These are phyloP conservation scores for Perodicticus potto DNA, from an alignment of 2,797 vertebrate genomes.

Conservation along the genomic window DNA sequence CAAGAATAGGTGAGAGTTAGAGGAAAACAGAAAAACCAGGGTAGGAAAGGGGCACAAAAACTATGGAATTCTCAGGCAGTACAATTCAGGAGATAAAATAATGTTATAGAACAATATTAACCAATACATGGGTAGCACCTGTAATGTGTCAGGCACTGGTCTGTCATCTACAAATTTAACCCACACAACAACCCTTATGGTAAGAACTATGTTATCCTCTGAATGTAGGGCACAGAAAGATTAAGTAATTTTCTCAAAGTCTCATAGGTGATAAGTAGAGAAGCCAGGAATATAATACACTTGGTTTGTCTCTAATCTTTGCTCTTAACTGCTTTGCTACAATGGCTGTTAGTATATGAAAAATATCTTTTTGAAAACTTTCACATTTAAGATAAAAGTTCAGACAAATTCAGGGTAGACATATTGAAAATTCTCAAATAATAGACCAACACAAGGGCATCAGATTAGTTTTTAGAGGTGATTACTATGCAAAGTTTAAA, in stretches of 20 bases:
- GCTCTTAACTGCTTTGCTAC: not conserved
- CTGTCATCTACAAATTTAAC: constrained; percentile 41
- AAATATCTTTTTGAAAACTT: not conserved
- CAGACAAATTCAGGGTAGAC: not conserved
- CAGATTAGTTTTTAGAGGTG: not conserved
- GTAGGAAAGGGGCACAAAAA: not conserved
- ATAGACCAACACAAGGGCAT: not conserved
- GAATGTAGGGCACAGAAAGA: not conserved
- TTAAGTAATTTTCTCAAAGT: not conserved
- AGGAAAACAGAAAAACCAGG: constrained; percentile 32
- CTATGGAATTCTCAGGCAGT: not conserved
- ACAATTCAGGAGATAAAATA: constrained; percentile 8
- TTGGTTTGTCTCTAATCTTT: not conserved
- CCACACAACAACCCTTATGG: not conserved
- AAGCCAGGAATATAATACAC: not conserved
- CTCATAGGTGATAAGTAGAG: not conserved
- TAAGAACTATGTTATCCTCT: constrained; percentile 7
- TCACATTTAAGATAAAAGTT: not conserved
- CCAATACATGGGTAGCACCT: not conserved
- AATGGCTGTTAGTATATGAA: not conserved
- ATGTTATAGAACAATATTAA: constrained; percentile 9
- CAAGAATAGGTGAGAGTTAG: not conserved
- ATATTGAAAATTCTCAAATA: not conserved
- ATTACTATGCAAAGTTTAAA: not conserved
- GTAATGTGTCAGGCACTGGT: not conserved